These are phyloP conservation scores for Seriola aureovittata DNA, from an alignment of 2,113 vertebrate species.

Conservation along the genomic window DNA sequence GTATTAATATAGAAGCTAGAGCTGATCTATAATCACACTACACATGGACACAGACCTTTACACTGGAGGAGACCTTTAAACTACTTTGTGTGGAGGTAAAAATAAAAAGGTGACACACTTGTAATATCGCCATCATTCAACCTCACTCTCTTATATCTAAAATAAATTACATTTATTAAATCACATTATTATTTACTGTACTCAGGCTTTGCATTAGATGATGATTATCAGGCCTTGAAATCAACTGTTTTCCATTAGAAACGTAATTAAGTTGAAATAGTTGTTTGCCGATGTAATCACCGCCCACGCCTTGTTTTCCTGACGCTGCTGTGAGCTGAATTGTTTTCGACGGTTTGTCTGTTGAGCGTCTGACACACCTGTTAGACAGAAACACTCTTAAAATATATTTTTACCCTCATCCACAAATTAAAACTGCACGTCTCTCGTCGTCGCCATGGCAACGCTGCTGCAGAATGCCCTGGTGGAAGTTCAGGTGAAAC, in stretches of 20 bases:
- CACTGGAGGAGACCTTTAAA: no score
- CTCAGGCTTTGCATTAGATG: background rate
- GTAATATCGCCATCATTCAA: background rate
- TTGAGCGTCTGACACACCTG: background rate
- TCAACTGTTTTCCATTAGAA: no score
- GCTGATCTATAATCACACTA: no score
- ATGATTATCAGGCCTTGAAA: background rate
- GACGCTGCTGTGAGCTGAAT: background rate
- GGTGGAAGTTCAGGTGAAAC: no score
- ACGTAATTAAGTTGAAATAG: background rate
- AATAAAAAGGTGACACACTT: no score
- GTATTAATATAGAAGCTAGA: no score
- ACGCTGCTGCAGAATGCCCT: background rate
- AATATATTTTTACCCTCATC: background rate
- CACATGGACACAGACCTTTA: no score
- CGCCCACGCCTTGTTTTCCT: background rate
- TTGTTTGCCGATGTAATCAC: background rate
- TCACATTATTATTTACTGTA: background rate
- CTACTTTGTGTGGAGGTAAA: no score
- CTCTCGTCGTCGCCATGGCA: slow-evolving; percentile 19
- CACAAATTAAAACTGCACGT: background rate
- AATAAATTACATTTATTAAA: background rate
- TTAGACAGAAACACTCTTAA: background rate
- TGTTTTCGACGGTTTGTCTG: background rate
- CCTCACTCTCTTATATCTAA: background rate